Evolutionary conservation across 2,888 invertebrate genomes (phyloP).

Genomic region (Calameuta idolon): DNA sequence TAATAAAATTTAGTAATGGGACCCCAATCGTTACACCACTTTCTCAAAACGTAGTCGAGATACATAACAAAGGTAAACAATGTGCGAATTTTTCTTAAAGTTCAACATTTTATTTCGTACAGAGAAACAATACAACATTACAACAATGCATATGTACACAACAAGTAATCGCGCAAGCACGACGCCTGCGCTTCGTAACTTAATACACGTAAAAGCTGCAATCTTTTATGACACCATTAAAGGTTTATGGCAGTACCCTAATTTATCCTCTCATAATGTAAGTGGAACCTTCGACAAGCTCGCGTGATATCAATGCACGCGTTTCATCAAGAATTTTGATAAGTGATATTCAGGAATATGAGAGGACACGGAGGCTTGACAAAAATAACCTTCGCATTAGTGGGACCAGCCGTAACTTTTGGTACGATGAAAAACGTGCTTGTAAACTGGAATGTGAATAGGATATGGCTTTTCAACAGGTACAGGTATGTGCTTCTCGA

Average conservation of each 20-base stretch:
- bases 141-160: constrained; percentile 18
- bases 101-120: constrained; percentile 36
- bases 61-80: not conserved
- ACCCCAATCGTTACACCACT: too few relatives aligned
- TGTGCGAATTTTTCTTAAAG: not conserved
- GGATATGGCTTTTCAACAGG: constrained; percentile 77
- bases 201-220: not conserved
- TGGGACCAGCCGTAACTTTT: constrained; percentile 61
- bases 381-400: not conserved
- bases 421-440: constrained; percentile 76
- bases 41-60: too few relatives aligned
- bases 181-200: not conserved
- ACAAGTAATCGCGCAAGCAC: not conserved
- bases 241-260: not conserved
- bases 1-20: too few relatives aligned
- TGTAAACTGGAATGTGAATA: constrained; percentile 78
- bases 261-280: not conserved
- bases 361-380: too few relatives aligned
- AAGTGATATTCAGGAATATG: not conserved
- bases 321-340: not conserved
- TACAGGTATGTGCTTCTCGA: constrained; percentile 76
- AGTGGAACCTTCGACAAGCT: not conserved
- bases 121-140: constrained; percentile 4
- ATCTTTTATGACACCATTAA: not conserved
- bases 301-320: not conserved